Percentiles rank a stretch among this genome's conserved stretches.
phyloP scores from a whole-genome alignment of 2,888 invertebrate genomes.

The Meghimatium bilineatum region DNA sequence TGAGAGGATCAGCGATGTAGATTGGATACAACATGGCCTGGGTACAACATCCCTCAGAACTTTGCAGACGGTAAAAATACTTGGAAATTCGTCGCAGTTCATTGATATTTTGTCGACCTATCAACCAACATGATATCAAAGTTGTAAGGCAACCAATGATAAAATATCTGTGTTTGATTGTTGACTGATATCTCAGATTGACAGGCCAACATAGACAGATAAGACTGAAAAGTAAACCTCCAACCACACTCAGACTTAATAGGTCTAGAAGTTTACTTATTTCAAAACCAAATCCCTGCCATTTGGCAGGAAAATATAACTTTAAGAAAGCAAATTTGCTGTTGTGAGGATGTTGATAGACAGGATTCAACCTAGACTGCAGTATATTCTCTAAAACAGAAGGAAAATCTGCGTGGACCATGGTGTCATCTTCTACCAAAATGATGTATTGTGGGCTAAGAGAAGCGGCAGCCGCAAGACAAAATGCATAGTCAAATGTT shows the following conservation, averaged over 20 bases:
- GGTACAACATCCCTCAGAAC: conserved; percentile 73
- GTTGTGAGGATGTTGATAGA: not conserved
- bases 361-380: conserved; percentile 34
- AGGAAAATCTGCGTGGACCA: conserved; percentile 65
- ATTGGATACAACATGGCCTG: conserved; percentile 73
- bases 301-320: conserved; percentile 72
- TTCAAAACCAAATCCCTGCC: conserved; percentile 70
- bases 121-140: conserved; percentile 53
- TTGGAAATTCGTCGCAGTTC: conserved; percentile 65
- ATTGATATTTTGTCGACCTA: conserved; percentile 69
- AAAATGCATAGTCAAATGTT: conserved; percentile 72
- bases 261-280: conserved; percentile 64
- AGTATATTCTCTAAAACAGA: conserved; percentile 61
- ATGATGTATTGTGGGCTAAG: conserved; percentile 64
- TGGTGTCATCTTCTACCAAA: conserved; percentile 73
- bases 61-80: conserved; percentile 62
- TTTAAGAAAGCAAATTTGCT: conserved; percentile 65
- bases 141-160: conserved; percentile 53
- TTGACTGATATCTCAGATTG: not conserved
- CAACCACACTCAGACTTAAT: conserved; percentile 60
- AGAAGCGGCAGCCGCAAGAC: conserved; percentile 64
- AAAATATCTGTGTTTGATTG: conserved; percentile 36
- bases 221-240: conserved; percentile 48
- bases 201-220: not conserved
- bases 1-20: conserved; percentile 55